A percentile compares a stretch with the other conserved stretches of the same genome.
Conservation (phyloP, 2,888 invertebrate genomes). For the Troides aeacus region DNA sequence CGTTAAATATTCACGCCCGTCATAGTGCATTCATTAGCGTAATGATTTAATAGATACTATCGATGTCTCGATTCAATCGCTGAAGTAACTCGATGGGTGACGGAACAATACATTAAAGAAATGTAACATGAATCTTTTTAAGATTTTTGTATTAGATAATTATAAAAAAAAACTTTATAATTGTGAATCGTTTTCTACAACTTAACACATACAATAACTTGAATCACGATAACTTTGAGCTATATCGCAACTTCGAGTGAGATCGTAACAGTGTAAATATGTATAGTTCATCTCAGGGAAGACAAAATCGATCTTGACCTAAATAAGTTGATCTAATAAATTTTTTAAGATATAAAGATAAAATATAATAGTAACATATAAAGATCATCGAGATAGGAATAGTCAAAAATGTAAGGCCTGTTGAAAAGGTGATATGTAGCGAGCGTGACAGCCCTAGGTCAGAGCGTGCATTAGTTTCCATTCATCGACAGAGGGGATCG, state of each 20-base stretch:
- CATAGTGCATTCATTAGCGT: conserved; percentile 12
- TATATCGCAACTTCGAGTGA: too few relatives aligned
- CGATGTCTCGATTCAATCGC: conserved; percentile 14
- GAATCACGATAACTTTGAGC: too few relatives aligned
- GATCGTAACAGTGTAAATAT: too few relatives aligned
- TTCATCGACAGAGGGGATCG: conserved; percentile 55
- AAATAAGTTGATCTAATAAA: too few relatives aligned
- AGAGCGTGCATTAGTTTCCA: conserved; percentile 56
- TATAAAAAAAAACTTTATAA: neutral
- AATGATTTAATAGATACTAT: neutral
- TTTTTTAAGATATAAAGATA: too few relatives aligned
- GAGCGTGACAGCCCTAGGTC: conserved; percentile 23
- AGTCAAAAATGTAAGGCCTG: too few relatives aligned
- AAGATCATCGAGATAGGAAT: too few relatives aligned
- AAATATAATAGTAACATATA: too few relatives aligned
- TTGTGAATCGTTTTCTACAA: too few relatives aligned
- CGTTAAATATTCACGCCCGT: conserved; percentile 28
- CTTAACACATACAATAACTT: too few relatives aligned
- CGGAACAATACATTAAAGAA: neutral
- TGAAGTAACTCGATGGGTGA: conserved; percentile 1
- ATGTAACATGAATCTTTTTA: neutral
- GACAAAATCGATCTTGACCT: too few relatives aligned
- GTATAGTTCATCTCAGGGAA: too few relatives aligned
- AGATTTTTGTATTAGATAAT: neutral
- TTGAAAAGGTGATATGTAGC: neutral